phyloP scores from a whole-genome alignment of 2,113 vertebrate genomes.

The Siphamia tubifer region DNA sequence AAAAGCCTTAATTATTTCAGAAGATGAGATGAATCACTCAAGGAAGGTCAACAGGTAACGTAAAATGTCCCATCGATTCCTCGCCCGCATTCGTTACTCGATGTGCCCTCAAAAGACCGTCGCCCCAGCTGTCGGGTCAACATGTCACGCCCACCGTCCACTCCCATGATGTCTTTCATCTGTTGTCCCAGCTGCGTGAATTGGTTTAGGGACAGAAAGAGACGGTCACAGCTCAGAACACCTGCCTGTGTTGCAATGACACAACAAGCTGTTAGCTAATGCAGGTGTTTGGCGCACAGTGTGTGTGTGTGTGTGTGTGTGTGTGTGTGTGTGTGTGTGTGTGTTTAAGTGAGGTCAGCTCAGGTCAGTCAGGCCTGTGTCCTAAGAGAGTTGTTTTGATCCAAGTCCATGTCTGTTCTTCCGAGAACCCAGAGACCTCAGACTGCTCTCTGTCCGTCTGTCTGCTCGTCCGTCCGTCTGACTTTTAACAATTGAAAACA shows the following conservation, averaged over 20 bases:
- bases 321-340: conserved; percentile 5
- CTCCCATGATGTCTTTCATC: conserved; percentile 59
- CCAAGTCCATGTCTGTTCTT: conserved; percentile 44
- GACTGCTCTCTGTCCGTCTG: not conserved
- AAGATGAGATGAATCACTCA: no score
- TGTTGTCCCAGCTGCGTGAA: conserved; percentile 51
- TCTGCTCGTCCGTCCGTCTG: not conserved
- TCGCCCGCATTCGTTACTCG: not conserved
- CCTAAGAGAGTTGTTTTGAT: conserved; percentile 63
- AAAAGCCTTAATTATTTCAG: no score
- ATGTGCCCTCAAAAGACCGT: not conserved
- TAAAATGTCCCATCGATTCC: not conserved
- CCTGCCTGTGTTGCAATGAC: conserved; percentile 36
- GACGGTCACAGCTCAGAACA: conserved; percentile 9
- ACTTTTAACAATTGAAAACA: not conserved
- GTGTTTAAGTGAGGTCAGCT: conserved; percentile 20
- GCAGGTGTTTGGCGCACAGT: conserved; percentile 43
- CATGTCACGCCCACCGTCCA: conserved; percentile 5
- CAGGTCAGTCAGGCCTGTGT: conserved; percentile 41
- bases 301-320: conserved; percentile 33
- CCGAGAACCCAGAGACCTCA: conserved; percentile 51
- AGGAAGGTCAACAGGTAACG: no score
- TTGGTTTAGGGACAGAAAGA: not conserved
- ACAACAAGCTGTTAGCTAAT: conserved; percentile 39
- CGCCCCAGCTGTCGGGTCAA: not conserved